Percentiles rank a stretch among this genome's conserved stretches.
phyloP scores from a whole-genome alignment of 2,888 invertebrate species.

The Mylabris sibirica region DNA sequence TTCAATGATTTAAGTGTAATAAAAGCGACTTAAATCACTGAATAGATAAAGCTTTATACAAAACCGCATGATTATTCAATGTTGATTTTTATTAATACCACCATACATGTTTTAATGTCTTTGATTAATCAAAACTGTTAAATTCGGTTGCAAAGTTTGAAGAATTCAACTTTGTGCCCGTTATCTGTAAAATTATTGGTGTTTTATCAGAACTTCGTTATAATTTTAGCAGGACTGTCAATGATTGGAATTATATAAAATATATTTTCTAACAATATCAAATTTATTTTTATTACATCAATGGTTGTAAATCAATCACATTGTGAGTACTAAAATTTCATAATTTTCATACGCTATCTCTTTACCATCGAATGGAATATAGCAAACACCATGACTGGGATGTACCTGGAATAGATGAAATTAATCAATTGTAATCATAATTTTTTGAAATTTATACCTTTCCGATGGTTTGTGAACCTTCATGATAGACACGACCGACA shows the following conservation, averaged over 20 bases:
- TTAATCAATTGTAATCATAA: not conserved
- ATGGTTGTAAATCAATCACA: no score
- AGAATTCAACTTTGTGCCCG: no score
- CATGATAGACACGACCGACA: slow-evolving; percentile 64
- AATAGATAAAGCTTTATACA: not conserved
- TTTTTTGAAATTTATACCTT: slow-evolving; percentile 55
- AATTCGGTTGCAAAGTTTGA: no score
- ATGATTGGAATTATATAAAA: no score
- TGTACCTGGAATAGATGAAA: not conserved
- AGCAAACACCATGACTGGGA: slow-evolving; percentile 8
- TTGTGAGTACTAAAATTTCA: not conserved
- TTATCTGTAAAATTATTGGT: no score
- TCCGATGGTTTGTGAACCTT: slow-evolving; percentile 66
- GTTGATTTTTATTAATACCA: not conserved
- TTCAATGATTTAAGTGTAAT: not conserved
- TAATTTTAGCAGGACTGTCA: no score
- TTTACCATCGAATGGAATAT: slow-evolving; percentile 12
- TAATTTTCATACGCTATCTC: not conserved
- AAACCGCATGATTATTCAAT: not conserved
- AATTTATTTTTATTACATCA: no score
- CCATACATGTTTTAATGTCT: not conserved
- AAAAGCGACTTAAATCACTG: not conserved
- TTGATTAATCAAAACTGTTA: not conserved
- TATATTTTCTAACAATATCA: not conserved
- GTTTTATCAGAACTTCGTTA: no score